Percentiles rank a stretch among this genome's conserved stretches.
phyloP scores from a whole-genome alignment of 1,140 invertebrate genomes.

The Drosophila bipectinata region DNA sequence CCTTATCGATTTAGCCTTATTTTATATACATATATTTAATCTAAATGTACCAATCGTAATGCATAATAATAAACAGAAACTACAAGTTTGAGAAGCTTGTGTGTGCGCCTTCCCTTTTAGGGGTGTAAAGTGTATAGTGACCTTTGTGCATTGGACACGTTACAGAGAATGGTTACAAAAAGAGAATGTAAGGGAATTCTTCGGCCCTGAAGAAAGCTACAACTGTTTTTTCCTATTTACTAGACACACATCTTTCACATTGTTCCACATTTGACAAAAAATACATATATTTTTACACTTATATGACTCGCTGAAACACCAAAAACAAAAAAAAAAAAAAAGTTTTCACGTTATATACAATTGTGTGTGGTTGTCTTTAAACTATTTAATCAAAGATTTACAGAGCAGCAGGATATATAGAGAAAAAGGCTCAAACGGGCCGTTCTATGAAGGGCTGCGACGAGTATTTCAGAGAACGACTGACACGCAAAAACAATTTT shows the following conservation, averaged over 20 bases:
- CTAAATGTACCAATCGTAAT: not conserved
- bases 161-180: not conserved
- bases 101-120: not conserved
- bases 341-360: not conserved
- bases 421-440: no score
- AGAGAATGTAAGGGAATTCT: not conserved
- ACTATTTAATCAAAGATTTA: not conserved
- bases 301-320: not conserved
- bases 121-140: not conserved
- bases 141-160: not conserved
- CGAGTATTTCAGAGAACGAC: no score
- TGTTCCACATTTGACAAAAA: not conserved
- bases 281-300: no score
- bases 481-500: no score
- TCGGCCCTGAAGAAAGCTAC: not conserved
- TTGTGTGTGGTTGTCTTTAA: not conserved
- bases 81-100: conserved; percentile 6
- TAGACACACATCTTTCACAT: not conserved
- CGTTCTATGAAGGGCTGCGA: no score
- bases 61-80: conserved; percentile 2
- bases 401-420: not conserved
- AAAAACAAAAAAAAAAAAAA: no score
- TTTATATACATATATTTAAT: not conserved
- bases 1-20: conserved; percentile 2
- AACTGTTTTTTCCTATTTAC: not conserved